These are phyloP conservation scores for Rhabdornis inornatus DNA, from an alignment of 2,113 vertebrate genomes.

Conservation along the genomic window DNA sequence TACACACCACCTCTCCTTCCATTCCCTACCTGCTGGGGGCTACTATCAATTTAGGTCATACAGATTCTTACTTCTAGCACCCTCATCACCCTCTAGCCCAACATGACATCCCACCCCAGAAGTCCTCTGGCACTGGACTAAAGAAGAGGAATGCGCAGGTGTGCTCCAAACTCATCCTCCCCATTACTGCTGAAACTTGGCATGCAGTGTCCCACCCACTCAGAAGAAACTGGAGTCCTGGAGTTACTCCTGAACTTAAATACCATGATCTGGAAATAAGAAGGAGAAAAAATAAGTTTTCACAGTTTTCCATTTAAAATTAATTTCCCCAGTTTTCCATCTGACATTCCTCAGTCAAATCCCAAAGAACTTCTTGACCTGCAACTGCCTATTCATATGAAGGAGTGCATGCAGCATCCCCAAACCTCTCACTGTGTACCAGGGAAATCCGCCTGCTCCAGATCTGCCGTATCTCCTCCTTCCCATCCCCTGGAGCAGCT, in stretches of 20 bases:
- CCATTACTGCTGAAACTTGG: neutral
- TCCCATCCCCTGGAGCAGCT: neutral
- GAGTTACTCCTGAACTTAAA: constrained; percentile 5
- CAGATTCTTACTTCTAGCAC: neutral
- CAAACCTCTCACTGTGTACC: neutral
- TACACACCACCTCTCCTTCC: neutral
- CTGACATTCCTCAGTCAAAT: neutral
- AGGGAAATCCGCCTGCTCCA: neutral
- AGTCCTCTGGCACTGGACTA: neutral
- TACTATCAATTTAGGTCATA: neutral
- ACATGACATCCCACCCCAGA: neutral
- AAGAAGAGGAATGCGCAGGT: neutral
- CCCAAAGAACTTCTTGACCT: neutral
- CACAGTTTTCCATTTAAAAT: neutral
- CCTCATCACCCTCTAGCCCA: neutral
- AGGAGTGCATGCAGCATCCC: neutral
- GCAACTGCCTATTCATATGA: neutral
- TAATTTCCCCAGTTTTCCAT: neutral
- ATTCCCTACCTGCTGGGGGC: neutral
- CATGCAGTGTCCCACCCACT: neutral
- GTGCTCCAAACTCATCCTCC: neutral
- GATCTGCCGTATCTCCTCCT: neutral
- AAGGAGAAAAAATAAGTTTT: neutral
- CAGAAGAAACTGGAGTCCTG: neutral
- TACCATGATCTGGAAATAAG: neutral